These are phyloP conservation scores for Drosophila novamexicana DNA, from an alignment of 1,140 invertebrate species.

Conservation along the genomic window DNA sequence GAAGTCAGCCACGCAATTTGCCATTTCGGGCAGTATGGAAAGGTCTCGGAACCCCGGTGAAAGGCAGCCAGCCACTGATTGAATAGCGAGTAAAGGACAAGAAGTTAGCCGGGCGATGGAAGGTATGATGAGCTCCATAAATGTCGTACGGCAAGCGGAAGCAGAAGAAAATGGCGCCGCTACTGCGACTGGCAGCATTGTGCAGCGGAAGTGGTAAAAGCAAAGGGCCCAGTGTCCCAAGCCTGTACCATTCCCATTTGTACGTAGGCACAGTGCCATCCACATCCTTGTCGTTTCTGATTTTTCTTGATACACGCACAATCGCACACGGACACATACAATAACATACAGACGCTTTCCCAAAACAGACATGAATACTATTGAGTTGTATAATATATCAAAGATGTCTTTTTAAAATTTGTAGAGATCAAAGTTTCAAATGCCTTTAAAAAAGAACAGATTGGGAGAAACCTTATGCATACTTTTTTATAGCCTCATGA, in stretches of 20 bases:
- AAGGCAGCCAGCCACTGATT: constrained; percentile 72
- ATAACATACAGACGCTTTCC: neutral
- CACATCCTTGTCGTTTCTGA: constrained; percentile 35
- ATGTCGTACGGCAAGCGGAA: constrained; percentile 61
- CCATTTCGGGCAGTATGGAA: constrained; percentile 34
- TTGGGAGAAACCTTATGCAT: neutral
- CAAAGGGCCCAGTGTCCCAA: constrained; percentile 35
- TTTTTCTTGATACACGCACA: constrained; percentile 27
- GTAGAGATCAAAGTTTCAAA: neutral
- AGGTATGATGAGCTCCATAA: constrained; percentile 67
- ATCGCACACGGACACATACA: neutral
- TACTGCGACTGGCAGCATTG: constrained; percentile 53
- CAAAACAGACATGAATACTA: constrained; percentile 10
- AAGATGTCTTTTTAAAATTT: constrained; percentile 8
- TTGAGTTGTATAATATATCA: constrained; percentile 31
- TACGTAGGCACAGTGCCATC: constrained; percentile 13
- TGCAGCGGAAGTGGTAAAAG: constrained; percentile 69
- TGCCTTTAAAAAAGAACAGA: no score
- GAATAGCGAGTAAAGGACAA: constrained; percentile 79
- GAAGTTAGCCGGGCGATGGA: constrained; percentile 51
- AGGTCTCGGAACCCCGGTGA: constrained; percentile 31
- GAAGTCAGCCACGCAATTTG: constrained; percentile 56
- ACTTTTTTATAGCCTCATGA: neutral
- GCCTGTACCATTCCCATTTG: constrained; percentile 64
- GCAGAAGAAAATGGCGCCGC: constrained; percentile 72